Evolutionary conservation across 2,113 vertebrate species (phyloP).

Genomic region (Cygnus buccinator): DNA sequence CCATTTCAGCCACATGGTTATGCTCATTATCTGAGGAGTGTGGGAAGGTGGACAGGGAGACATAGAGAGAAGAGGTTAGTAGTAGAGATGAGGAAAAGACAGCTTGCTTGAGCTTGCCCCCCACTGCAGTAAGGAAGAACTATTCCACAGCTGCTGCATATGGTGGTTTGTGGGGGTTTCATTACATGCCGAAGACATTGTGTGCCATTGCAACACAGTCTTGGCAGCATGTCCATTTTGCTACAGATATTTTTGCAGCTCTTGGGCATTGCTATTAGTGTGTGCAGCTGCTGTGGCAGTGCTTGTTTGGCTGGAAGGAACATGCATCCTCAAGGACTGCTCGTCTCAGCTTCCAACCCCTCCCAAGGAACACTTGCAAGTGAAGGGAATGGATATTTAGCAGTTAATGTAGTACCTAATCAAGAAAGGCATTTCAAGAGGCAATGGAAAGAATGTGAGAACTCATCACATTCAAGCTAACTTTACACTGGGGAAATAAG

Average conservation of each 20-base stretch:
- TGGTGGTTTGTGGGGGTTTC: background rate
- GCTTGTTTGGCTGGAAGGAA: background rate
- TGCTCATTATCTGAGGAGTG: background rate
- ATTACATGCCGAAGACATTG: background rate
- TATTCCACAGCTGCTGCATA: background rate
- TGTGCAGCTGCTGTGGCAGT: accelerated
- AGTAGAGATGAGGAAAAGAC: background rate
- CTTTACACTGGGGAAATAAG: background rate
- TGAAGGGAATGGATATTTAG: background rate
- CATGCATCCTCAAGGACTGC: background rate
- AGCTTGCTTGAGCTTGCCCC: background rate
- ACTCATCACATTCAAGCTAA: background rate
- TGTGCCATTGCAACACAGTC: background rate
- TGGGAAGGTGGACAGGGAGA: no score
- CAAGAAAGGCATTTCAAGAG: background rate
- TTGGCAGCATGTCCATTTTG: background rate
- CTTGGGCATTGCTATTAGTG: background rate
- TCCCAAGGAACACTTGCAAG: background rate
- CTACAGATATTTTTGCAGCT: background rate
- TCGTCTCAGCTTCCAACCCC: background rate
- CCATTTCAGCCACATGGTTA: background rate
- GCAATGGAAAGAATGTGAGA: background rate
- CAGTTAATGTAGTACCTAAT: background rate
- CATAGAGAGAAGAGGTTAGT: background rate
- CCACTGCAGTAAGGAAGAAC: background rate